Evolutionary conservation across 1,140 invertebrate genomes (phyloP).

Genomic region (Anoplolepis gracilipes): DNA sequence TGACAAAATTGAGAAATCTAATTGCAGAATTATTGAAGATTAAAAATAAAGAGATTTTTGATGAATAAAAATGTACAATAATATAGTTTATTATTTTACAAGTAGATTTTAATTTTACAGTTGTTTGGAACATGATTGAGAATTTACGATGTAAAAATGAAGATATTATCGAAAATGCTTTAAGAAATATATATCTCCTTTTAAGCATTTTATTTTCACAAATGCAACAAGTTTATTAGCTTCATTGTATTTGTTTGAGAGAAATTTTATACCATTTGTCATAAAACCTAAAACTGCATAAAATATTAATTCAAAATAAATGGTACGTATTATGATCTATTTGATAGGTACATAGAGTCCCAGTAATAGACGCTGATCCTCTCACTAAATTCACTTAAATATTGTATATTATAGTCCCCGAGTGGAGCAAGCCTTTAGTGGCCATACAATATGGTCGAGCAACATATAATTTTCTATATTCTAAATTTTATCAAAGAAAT

Average conservation of each 20-base stretch:
- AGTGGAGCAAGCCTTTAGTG: background rate
- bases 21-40: background rate
- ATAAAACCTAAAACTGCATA: background rate
- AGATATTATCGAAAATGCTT: background rate
- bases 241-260: no score
- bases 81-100: background rate
- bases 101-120: background rate
- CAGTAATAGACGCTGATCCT: background rate
- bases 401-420: conserved; percentile 11
- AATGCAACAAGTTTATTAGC: no score
- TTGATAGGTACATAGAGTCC: background rate
- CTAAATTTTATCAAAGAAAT: background rate
- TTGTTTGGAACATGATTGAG: background rate
- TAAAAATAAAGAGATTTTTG: background rate
- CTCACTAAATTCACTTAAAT: conserved; percentile 10
- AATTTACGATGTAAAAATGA: background rate
- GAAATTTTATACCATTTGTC: background rate
- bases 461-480: background rate
- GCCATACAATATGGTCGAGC: no score
- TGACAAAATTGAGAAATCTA: background rate
- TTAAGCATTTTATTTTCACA: no score
- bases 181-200: background rate
- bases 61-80: background rate
- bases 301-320: no score
- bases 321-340: background rate